Base-by-base conservation (phyloP, 2,797 vertebrate genomes). In the Adelosebastes latens region DNA sequence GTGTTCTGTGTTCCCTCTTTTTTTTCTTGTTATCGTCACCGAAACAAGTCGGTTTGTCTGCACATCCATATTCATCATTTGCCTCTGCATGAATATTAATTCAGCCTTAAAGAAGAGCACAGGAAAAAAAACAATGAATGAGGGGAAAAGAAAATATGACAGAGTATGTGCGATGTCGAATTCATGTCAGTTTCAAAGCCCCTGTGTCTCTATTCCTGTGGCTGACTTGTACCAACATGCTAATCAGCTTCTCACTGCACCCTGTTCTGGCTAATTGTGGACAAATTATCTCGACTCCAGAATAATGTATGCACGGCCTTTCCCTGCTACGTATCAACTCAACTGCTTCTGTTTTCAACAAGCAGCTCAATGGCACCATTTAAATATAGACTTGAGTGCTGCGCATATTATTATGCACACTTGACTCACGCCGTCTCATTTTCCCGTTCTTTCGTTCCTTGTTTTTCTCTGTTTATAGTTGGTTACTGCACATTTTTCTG, bases 191-290 rank as follows among this genome's bases (percentile, higher is more conserved):
- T 92, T 94, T 92, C 89, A 93, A 94, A 94, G 91, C 90, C 85
- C 87, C 73, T 61, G 84, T 90, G 91, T 91, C 88, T 91, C 84
- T 88, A 68, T 87, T 92, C 80, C 88, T 89, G 88, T 92, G 92
- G 87, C 84, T 83, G 79, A 77, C 87, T 90, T 93, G 92, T 92
- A 89, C 87, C 87, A 84, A 92, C 93, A 94, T 94, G 94, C 89
- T 94, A 94, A 94, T 94, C 92, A 94, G 91, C 77, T 77, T 84
- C 87, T 88, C 80, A 49, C 91, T 85, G 84, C 74, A 86, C 76
- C 87, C 91, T 93, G 92, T 94, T 91, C 85, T 81, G 81, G 81
- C 91, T 94, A 94, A 94, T 92, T 94, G 94, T 93, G 84, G 85
- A 94, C 92, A 95, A 93, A 94, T 94, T 86, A 91, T 94, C 86